Percentiles rank a stretch among this genome's conserved stretches.
phyloP scores from a whole-genome alignment of 2,797 vertebrate genomes.

The Alcedo atthis region DNA sequence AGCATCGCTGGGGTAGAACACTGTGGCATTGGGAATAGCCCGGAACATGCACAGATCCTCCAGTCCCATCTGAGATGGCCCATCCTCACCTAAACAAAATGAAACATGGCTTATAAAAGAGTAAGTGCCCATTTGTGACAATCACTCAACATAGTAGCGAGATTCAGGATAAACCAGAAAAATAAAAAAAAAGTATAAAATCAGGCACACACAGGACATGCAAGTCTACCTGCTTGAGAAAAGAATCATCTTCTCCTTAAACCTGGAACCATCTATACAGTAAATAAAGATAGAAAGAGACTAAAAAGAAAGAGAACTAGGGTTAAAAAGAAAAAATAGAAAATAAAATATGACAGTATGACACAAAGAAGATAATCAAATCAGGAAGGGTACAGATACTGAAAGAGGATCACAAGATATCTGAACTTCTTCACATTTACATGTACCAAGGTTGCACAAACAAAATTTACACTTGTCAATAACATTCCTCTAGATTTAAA shows the following conservation, averaged over 20 bases:
- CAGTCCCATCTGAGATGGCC: conserved; percentile 93
- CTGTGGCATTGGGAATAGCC: conserved; percentile 86
- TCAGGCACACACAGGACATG: conserved; percentile 78
- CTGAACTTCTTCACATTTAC: neutral
- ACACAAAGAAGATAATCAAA: conserved; percentile 32
- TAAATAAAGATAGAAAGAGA: conserved; percentile 82
- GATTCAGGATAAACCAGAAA: conserved; percentile 10
- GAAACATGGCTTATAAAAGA: neutral
- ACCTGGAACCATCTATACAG: conserved; percentile 81
- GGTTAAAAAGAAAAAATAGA: conserved; percentile 67
- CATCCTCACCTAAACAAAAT: conserved; percentile 88
- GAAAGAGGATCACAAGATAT: neutral
- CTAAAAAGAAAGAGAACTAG: conserved; percentile 78
- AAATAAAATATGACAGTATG: conserved; percentile 24
- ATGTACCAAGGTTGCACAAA: neutral
- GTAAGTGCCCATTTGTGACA: neutral
- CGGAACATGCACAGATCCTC: conserved; percentile 94
- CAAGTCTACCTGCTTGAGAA: conserved; percentile 86
- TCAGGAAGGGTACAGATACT: neutral
- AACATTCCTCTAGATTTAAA: neutral
- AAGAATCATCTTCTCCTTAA: conserved; percentile 84
- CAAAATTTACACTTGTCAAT: neutral
- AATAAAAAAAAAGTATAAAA: neutral
- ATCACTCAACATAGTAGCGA: conserved; percentile 9
- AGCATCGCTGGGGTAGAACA: conserved; percentile 94